Conservation (phyloP, 2,797 vertebrate species). For the Mormyrops boulengeri region DNA sequence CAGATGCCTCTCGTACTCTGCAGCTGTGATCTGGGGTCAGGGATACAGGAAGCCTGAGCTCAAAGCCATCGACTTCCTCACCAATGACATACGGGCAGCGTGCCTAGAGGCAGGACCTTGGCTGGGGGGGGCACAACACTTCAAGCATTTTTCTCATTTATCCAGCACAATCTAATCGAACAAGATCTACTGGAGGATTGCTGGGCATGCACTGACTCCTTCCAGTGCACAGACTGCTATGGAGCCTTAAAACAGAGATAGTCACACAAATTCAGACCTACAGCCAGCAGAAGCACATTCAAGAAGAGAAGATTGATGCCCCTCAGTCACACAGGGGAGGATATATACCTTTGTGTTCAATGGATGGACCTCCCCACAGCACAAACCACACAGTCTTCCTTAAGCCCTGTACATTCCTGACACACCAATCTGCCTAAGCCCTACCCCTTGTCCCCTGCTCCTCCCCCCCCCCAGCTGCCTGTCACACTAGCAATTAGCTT, state of each 20-base stretch:
- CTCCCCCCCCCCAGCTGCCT: not conserved
- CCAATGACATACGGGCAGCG: not conserved
- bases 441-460: not conserved
- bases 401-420: not conserved
- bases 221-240: not conserved
- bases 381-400: not conserved
- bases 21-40: slow-evolving; percentile 47
- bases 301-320: not conserved
- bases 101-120: not conserved
- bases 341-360: not conserved
- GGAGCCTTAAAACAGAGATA: not conserved
- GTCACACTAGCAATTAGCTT: not conserved
- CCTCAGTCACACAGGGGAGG: not conserved
- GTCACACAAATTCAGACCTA: not conserved
- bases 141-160: not conserved
- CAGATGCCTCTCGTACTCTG: slow-evolving; percentile 34
- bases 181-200: not conserved
- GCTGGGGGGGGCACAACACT: not conserved
- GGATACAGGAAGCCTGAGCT: slow-evolving; percentile 42
- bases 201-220: not conserved
- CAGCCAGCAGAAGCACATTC: not conserved
- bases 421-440: not conserved
- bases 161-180: not conserved
- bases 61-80: slow-evolving; percentile 32
- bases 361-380: not conserved